Evolutionary conservation across 2,888 invertebrate species (phyloP), one percentile per base, ranked within the genome.

Genomic region (Andricus quercusramuli): DNA sequence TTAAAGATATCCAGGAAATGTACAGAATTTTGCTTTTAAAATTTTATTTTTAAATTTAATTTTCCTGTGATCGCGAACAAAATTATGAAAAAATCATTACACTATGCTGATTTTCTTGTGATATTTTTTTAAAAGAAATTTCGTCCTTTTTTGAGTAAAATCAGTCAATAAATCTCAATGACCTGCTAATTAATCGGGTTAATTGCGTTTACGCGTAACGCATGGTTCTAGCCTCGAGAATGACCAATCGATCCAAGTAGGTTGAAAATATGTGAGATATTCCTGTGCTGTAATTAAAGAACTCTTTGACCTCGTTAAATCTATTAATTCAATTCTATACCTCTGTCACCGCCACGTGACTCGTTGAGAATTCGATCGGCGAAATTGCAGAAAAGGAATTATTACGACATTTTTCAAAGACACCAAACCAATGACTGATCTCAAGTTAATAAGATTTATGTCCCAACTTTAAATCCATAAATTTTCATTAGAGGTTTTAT

Each of bases 201-300:
- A 83, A 83, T 81, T 83, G 81, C 83, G 78, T 79, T 83, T 81
- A 70, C 81, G 80, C 81, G 79, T 77, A 79, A 83, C 78, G 37
- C 37, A 8, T 8, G 8, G 37, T 37, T 59, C 37, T 59, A 37
- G 74, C 56, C 74, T 56, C 56, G 32, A 74, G 74, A 22, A 56
- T 32, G 32, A 25, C 11, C 51, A 56, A 74, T 74, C 74, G 56
- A 74, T 74, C 56, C 74, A 32, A 56, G 37, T 70, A 74, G 56
- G 64, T 29, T 56, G 20, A 29, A 74, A 74, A 74, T 74, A 74
- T 74, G 74, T 56, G 74, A 74, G 74, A 74, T 56, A 74, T 74
- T 51, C 56, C n/a, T 37, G 37, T 56, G 37, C 29, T 74, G 74
- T 74, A 74, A 74, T 74, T 74, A 74, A 74, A 56, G n/a, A 74